Evolutionary conservation across 2,888 invertebrate species (phyloP).

Genomic region (Caradrina kadenii): DNA sequence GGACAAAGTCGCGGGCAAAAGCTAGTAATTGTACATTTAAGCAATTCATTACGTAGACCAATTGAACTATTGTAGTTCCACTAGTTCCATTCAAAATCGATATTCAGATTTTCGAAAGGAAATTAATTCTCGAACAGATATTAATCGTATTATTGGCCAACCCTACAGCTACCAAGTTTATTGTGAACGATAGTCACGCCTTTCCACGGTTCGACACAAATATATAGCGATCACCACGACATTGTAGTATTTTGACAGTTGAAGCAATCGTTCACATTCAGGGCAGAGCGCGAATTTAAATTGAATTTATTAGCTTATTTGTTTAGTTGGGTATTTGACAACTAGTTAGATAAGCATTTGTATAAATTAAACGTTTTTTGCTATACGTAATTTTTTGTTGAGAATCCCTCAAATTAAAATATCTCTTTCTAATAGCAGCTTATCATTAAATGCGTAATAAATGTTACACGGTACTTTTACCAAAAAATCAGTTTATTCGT

Average conservation of each 20-base stretch:
- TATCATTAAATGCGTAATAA: no score
- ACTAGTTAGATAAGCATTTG: no score
- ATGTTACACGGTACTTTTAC: no score
- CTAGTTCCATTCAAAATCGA: slow-evolving; percentile 16
- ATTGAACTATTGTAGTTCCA: slow-evolving; percentile 5
- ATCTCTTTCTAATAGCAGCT: no score
- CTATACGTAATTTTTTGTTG: no score
- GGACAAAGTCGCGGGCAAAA: not conserved
- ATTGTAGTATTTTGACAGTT: slow-evolving; percentile 50
- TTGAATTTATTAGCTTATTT: slow-evolving; percentile 7
- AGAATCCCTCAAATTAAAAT: no score
- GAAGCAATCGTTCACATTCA: slow-evolving; percentile 18
- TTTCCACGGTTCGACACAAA: slow-evolving; percentile 41
- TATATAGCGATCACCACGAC: slow-evolving; percentile 30
- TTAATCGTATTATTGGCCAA: slow-evolving; percentile 41
- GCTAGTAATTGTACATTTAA: not conserved
- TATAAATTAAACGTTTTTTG: no score
- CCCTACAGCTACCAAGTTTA: slow-evolving; percentile 36
- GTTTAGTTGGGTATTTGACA: not conserved
- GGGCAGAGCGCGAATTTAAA: slow-evolving; percentile 7
- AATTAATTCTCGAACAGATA: slow-evolving; percentile 32
- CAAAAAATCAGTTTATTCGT: no score
- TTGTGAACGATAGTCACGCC: slow-evolving; percentile 52
- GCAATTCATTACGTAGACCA: not conserved
- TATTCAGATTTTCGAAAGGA: slow-evolving; percentile 25